Percentiles rank a stretch among this genome's conserved stretches.
phyloP scores from a whole-genome alignment of 30 jellyfish, hydroid and myxozoan species.

The Rhopilema esculentum region DNA sequence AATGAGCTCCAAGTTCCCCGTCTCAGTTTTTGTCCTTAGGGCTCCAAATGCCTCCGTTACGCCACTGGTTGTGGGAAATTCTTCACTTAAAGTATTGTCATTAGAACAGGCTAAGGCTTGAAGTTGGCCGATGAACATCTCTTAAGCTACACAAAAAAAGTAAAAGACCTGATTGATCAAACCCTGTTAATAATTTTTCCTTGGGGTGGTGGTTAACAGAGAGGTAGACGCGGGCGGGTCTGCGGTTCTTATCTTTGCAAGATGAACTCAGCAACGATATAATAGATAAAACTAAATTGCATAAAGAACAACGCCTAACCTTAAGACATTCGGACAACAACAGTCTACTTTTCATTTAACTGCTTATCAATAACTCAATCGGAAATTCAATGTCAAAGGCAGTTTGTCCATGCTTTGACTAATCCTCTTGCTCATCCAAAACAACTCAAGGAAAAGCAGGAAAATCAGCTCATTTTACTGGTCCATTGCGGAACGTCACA shows the following conservation, averaged over 20 bases:
- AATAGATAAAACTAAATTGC: not conserved
- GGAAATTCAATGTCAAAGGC: not conserved
- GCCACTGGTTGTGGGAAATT: too few relatives aligned
- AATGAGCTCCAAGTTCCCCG: too few relatives aligned
- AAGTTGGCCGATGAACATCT: too few relatives aligned
- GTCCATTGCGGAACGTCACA: not conserved
- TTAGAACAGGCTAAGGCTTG: too few relatives aligned
- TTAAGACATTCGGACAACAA: not conserved
- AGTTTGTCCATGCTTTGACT: not conserved
- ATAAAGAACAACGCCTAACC: not conserved
- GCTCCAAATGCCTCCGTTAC: too few relatives aligned
- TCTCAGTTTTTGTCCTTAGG: too few relatives aligned
- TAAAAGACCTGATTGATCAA: not conserved
- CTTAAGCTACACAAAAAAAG: too few relatives aligned
- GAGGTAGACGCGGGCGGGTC: not conserved
- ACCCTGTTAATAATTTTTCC: not conserved
- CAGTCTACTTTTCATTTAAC: not conserved
- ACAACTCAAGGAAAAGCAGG: not conserved
- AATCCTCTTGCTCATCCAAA: not conserved
- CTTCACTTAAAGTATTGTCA: too few relatives aligned
- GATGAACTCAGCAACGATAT: not conserved
- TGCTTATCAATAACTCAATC: not conserved
- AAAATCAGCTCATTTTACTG: not conserved
- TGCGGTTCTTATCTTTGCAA: not conserved
- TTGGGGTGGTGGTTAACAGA: not conserved